Percentiles rank a stretch among this genome's conserved stretches.
Evolutionary conservation across 2,797 vertebrate genomes (phyloP).

Genomic region (Phrynocephalus guinanensis): DNA sequence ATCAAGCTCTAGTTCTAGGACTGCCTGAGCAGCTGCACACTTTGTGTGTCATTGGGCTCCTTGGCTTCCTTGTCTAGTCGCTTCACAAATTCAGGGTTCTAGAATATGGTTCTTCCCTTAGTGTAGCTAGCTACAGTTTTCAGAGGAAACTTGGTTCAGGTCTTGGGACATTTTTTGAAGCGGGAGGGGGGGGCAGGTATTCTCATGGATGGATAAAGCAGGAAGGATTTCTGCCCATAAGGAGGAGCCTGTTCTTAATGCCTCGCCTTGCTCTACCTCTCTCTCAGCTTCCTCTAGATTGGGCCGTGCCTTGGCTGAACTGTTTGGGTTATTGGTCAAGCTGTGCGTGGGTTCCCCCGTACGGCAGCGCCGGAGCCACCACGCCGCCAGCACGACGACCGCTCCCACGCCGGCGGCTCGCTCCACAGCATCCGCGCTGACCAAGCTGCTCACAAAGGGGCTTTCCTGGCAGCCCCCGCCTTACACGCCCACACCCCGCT

Average conservation of each 20-base stretch:
- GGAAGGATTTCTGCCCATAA: neutral
- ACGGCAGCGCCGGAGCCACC: constrained; percentile 92
- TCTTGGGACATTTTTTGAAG: neutral
- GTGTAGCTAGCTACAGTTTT: neutral
- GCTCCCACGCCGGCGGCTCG: constrained; percentile 93
- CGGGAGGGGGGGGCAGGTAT: neutral
- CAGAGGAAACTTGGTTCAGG: neutral
- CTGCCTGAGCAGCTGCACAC: neutral
- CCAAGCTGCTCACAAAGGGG: constrained; percentile 94
- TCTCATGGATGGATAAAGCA: neutral
- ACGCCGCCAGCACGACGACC: constrained; percentile 92
- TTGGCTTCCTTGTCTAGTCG: neutral
- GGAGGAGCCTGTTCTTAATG: neutral
- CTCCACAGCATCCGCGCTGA: constrained; percentile 93
- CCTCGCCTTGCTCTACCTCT: constrained; percentile 28
- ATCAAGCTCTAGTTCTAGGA: neutral
- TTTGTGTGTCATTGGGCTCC: neutral
- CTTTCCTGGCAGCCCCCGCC: constrained; percentile 95
- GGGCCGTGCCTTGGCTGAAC: constrained; percentile 92
- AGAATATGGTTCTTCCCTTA: neutral
- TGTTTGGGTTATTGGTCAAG: constrained; percentile 94
- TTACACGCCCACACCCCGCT: constrained; percentile 93
- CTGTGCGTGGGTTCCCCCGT: constrained; percentile 96
- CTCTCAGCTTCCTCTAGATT: constrained; percentile 91
- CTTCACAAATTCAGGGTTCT: neutral